phyloP scores from a whole-genome alignment of 2,797 vertebrate genomes.

The Eupleurogrammus muticus region DNA sequence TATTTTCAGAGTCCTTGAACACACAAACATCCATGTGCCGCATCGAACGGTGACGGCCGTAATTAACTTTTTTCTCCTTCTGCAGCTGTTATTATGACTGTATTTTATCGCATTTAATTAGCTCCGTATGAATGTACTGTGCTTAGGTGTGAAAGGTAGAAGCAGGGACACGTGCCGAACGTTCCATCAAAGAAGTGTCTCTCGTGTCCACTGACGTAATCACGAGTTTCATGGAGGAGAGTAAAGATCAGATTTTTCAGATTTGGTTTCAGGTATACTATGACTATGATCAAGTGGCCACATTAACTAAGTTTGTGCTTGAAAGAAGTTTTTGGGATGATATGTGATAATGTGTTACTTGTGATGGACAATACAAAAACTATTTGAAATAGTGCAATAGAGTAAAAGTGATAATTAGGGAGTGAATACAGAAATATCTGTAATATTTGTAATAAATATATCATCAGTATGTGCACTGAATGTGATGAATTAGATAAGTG shows the following conservation, averaged over 20 bases:
- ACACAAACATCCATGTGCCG: neutral
- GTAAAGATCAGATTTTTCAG: conserved; percentile 7
- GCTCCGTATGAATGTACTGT: conserved; percentile 33
- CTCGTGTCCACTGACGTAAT: conserved; percentile 35
- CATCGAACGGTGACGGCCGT: neutral
- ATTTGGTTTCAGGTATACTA: neutral
- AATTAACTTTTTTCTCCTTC: conserved; percentile 24
- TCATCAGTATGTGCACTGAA: too few species aligned
- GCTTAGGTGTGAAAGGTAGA: conserved; percentile 31
- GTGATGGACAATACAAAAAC: neutral
- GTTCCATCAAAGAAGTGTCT: neutral
- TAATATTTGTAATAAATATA: neutral
- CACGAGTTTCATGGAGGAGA: neutral
- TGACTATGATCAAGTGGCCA: neutral
- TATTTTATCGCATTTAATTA: neutral
- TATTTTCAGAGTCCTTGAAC: neutral
- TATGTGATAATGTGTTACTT: neutral
- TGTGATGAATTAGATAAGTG: too few species aligned
- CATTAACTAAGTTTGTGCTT: neutral
- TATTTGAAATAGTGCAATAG: neutral
- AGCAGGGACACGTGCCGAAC: conserved; percentile 39
- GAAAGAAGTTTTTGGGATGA: neutral
- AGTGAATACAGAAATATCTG: neutral
- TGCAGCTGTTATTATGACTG: neutral
- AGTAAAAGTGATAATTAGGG: neutral